Base-by-base conservation (phyloP, 92 coral and sea anemone species). In the Porites cylindrica region DNA sequence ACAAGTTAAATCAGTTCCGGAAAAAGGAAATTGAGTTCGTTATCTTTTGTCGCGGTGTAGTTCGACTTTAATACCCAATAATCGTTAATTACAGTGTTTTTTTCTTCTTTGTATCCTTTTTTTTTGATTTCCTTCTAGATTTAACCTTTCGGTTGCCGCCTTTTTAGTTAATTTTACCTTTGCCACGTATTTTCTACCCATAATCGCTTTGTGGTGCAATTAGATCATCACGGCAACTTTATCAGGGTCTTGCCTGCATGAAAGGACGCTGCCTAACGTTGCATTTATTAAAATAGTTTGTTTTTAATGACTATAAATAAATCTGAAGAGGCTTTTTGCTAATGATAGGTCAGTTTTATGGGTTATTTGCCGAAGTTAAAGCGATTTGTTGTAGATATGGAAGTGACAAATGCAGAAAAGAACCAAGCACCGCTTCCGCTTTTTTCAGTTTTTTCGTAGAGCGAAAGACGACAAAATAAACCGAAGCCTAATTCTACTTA, bases 191-290 rank as follows among this genome's bases (percentile, higher is more conserved):
- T 74, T n/a, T n/a, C 16, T 19, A 74, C 16, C 78, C 63, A 18
- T 74, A 19, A 74, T 51, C 53, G 78, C 32, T 19, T 38, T 51
- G 78, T 38, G 63, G 63, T 74, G 17, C 24, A 52, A 74, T 51
- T 51, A 12, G 18, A 74, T 10, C 7, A 51, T 17, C 6, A 58
- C 63, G 63, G 78, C 62, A 19, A n/a, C 78, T 7, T 14, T 8
- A 10, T 58, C 53, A n/a, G 3, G 18, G 43, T 10, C 63, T 11
- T 12, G n/a, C 18, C 62, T 14, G 7, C 13, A 13, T 62, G 4
- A 62, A 62, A 62, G n/a, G 66, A 62, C 66, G n/a, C 20, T 62
- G 20, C 7, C n/a, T 62, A 16, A 10, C 61, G 11, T 50, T 50
- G 24, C 60, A 23, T 72, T 72, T 72, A 23, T 24, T n/a, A 18